Evolutionary conservation across 2,113 vertebrate species (phyloP).

Genomic region (Colius striatus): DNA sequence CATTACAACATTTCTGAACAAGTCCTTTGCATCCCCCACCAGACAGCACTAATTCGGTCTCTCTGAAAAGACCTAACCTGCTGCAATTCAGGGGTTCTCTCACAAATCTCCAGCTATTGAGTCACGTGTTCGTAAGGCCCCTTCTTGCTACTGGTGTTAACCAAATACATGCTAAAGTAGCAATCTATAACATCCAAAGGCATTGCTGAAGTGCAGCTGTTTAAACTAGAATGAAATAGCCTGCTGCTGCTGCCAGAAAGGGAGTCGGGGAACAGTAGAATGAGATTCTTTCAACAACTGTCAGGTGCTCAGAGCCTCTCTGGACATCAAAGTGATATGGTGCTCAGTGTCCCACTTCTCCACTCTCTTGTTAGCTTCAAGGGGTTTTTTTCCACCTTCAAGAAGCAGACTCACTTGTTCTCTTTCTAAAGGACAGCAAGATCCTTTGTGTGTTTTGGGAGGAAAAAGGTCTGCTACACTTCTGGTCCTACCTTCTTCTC

Average conservation of each 20-base stretch:
- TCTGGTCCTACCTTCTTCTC: neutral
- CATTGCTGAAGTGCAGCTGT: neutral
- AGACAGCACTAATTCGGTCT: neutral
- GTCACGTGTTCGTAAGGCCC: neutral
- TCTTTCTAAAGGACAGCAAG: neutral
- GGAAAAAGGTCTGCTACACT: neutral
- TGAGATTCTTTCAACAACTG: neutral
- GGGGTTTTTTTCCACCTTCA: neutral
- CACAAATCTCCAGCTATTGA: neutral
- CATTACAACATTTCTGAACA: neutral
- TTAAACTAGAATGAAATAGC: neutral
- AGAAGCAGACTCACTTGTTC: neutral
- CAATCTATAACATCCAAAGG: neutral
- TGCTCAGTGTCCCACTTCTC: neutral
- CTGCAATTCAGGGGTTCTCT: neutral
- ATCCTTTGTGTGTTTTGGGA: neutral
- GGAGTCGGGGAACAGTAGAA: neutral
- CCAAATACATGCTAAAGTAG: neutral
- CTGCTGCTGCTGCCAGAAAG: neutral
- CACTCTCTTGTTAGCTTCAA: neutral
- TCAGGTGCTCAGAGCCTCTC: neutral
- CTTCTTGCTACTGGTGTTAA: neutral
- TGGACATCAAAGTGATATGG: neutral
- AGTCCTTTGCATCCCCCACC: neutral
- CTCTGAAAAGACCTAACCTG: neutral